Evolutionary conservation across 2,888 invertebrate genomes (phyloP).

Genomic region (Caenorhabditis macrosperma): DNA sequence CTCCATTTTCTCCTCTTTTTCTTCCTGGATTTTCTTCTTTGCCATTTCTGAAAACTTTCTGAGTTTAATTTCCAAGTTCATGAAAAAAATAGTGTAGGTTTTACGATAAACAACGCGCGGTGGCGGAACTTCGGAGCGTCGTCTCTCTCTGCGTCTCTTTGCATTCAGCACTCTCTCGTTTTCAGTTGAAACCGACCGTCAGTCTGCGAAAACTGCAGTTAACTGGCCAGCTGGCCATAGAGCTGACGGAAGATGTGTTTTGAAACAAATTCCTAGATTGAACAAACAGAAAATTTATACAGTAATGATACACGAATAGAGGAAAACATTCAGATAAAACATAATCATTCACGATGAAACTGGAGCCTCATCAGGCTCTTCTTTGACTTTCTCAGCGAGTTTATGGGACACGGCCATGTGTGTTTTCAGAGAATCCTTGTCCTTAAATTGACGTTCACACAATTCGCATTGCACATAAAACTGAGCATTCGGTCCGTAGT

Average conservation of each 20-base stretch:
- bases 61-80: background rate
- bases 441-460: constrained; percentile 59
- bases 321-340: background rate
- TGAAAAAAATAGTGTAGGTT: background rate
- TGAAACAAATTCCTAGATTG: background rate
- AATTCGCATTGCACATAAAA: constrained; percentile 50
- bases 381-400: background rate
- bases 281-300: background rate
- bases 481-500: constrained; percentile 54
- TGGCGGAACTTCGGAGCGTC: constrained; percentile 29
- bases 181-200: background rate
- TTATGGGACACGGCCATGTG: constrained; percentile 51
- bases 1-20: background rate
- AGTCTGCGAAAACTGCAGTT: background rate
- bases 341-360: background rate
- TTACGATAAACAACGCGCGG: constrained; percentile 15
- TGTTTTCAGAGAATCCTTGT: constrained; percentile 54
- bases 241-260: too few relatives aligned
- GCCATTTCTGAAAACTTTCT: constrained; percentile 17
- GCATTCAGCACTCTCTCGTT: background rate
- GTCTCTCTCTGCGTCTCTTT: constrained; percentile 10
- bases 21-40: constrained; percentile 2
- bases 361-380: background rate
- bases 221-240: too few relatives aligned
- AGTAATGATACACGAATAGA: constrained; percentile 1